phyloP scores from a whole-genome alignment of 2,113 vertebrate genomes.

The Cheilinus undulatus region DNA sequence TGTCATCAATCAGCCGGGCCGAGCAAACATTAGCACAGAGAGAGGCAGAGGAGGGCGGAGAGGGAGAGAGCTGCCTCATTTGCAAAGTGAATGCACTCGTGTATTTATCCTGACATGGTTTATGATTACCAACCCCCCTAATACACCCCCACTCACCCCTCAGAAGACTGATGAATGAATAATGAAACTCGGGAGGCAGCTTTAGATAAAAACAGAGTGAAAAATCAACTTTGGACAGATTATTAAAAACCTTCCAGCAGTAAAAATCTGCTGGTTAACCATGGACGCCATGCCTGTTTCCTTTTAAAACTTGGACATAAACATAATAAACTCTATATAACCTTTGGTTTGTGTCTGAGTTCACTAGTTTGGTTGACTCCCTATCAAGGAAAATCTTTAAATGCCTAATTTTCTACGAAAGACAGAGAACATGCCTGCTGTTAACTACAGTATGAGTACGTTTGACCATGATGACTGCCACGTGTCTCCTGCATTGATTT shows the following conservation, averaged over 20 bases:
- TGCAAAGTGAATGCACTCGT: conserved; percentile 81
- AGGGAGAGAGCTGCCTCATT: conserved; percentile 72
- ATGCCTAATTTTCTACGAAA: no score
- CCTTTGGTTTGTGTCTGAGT: no score
- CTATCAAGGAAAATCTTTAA: no score
- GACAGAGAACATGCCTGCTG: no score
- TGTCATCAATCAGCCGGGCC: conserved; percentile 81
- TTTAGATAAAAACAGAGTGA: conserved; percentile 55
- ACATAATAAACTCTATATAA: not conserved
- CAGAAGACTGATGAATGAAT: conserved; percentile 87
- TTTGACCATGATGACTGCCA: no score
- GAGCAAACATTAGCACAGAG: conserved; percentile 69
- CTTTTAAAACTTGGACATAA: not conserved
- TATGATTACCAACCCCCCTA: conserved; percentile 80
- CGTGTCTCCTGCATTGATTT: no score
- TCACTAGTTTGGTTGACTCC: no score
- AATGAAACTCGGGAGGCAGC: conserved; percentile 82
- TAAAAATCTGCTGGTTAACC: conserved; percentile 5
- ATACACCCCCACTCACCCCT: conserved; percentile 40
- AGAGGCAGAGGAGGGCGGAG: conserved; percentile 24
- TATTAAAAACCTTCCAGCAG: conserved; percentile 45
- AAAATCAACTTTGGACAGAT: conserved; percentile 44
- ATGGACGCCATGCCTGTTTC: not conserved
- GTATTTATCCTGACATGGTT: conserved; percentile 89
- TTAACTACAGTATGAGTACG: no score